Percentiles rank a stretch among this genome's conserved stretches.
These are phyloP conservation scores for Hydrophis major DNA, from an alignment of 2,797 vertebrate genomes.

Conservation along the genomic window DNA sequence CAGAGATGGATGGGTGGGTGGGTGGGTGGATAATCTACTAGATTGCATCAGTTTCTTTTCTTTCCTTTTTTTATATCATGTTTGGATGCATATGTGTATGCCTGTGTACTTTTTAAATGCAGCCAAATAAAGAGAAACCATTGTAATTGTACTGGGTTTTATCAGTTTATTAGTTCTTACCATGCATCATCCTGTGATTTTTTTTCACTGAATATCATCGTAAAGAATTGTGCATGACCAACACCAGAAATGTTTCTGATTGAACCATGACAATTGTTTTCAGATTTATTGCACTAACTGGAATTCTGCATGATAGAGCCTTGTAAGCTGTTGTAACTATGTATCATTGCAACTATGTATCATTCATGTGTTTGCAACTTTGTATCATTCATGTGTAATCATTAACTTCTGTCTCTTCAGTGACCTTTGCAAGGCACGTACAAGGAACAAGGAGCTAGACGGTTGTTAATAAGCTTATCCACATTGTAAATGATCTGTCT, in stretches of 20 bases:
- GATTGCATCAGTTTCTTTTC: not conserved
- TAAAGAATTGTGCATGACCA: not conserved
- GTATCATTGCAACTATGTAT: too few species aligned
- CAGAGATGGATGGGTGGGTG: not conserved
- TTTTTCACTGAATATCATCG: accelerated
- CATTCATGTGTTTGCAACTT: too few species aligned
- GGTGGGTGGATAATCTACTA: not conserved
- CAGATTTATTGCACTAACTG: not conserved
- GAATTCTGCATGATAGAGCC: not conserved
- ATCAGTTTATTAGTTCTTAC: not conserved
- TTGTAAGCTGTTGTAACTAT: not conserved
- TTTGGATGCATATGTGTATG: not conserved
- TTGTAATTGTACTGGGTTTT: not conserved
- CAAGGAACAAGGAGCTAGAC: too few species aligned
- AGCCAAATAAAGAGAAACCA: not conserved
- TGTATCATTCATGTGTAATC: too few species aligned
- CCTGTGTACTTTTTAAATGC: too few species aligned
- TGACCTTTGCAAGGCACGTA: too few species aligned
- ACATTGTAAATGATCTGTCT: too few species aligned
- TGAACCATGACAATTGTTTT: not conserved
- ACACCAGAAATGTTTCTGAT: not conserved
- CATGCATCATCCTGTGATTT: not conserved
- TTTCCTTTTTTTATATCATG: not conserved
- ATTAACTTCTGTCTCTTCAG: too few species aligned
- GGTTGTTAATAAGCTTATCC: too few species aligned